Base-by-base conservation (phyloP, 1,140 invertebrate species). In the Heliconius himera region DNA sequence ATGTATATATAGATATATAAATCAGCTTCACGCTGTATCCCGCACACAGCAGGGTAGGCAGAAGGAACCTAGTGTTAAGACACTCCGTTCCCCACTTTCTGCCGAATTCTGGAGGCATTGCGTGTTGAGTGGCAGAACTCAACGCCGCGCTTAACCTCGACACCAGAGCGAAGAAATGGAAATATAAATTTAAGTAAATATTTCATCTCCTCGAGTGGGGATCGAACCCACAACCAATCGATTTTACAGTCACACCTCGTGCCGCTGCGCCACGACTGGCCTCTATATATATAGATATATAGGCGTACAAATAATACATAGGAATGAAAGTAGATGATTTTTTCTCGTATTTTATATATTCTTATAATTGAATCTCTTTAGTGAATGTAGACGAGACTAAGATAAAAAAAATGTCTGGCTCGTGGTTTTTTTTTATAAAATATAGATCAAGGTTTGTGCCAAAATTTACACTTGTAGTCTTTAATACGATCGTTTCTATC, bases 391-490 rank as follows among this genome's bases (percentile, higher is more conserved):
- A 36, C 33, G 33, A 36, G 33, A 20, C 36, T 38, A 3, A 16
- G 20, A 72, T 36, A 72, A 66, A 76, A 38, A 70, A 46, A 70
- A 49, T 70, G 66, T 54, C 78, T 71, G 33, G 33, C 54, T 72
- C 74, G 33, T 76, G 74, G 71, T 46, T 46, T 71, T 71, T 79
- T 76, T 75, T 70, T 49, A 26, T 74, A 75, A 46, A 66, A 76
- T 71, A 33, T 56, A 56, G 73, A 75, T 33, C 49, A 73, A 70
- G 66, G 33, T 20, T 71, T 72, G 78, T 79, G 78, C 78, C 78
- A 79, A 76, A 76, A 75, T 22, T 70, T 74, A 74, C 36, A 18
- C 73, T 79, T 13, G 41, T 46, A 72, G 54, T 22, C 20, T 66
- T 66, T 5, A 26, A 66, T 29, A 66, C 26, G 60, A 29, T 73